Base-by-base conservation (phyloP, 2,888 invertebrate genomes). In the Branchipolynoe longqiensis region DNA sequence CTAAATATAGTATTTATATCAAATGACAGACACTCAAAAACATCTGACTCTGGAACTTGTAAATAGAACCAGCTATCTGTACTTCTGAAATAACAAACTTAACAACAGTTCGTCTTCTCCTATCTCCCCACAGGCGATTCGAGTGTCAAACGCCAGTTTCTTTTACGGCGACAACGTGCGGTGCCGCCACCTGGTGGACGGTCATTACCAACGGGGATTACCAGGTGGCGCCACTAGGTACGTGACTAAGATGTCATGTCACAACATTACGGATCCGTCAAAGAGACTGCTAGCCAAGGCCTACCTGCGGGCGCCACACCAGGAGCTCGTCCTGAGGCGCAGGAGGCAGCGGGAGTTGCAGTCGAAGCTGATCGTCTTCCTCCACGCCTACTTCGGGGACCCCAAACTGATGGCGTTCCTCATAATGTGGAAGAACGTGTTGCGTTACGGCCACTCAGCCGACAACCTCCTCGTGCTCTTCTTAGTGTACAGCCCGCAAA, bases 131-230 rank as follows among this genome's bases (percentile, higher is more conserved):
- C 82, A 82, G 82, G 58, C 58, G 0, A 36, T 82, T n/a, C 82
- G 56, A 0, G 25, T 54, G 0, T 31, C 82, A 6, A 82, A 82
- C 31, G 38, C 58, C 28, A 82, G 82, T 58, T 82, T 82, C 36
- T 38, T 54, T 6, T 82, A 82, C 36, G 82, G 82, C 6, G 31
- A 82, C 36, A 28, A 25, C 38, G 31, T 82, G 18, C 33, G 58
- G 33, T 82, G 82, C 36, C 58, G 82, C 56, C 82, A 82, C 82
- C 58, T 82, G 36, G 82, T 82, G 31, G 82, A 82, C 36, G 82
- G 78, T 12, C 78, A 78, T 33, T 41, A 58, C 18, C 56, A 25
- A n/a, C 56, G 58, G 14, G 28, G 33, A 0, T 78, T 33, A 22
- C 58, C 82, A 56, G 82, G 54, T 28, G 54, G 22, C 38, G 36